Percentiles rank a stretch among this genome's conserved stretches.
Conservation (phyloP, 2,888 invertebrate genomes). For the Odontocerum albicorne region DNA sequence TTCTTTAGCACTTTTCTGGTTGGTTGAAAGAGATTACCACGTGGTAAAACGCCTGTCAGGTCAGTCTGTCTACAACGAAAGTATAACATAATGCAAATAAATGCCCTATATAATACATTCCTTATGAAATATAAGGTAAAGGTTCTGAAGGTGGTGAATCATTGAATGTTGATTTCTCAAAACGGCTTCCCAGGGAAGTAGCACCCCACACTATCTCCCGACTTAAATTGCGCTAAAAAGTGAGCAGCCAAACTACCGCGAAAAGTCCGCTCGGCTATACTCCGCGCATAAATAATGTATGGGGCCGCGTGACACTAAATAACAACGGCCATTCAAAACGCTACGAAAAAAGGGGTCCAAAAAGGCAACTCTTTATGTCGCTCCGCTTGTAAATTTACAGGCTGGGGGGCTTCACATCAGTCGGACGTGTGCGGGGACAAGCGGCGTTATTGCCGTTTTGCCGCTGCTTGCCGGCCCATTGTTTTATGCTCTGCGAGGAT, state of each 20-base stretch:
- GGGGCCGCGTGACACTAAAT: conserved; percentile 34
- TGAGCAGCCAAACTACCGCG: conserved; percentile 3
- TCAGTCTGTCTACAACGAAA: too few relatives aligned
- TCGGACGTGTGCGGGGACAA: conserved; percentile 7
- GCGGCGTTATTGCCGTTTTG: not conserved
- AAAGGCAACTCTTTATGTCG: conserved; percentile 35
- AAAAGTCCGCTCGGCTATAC: conserved; percentile 13
- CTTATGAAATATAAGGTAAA: too few relatives aligned
- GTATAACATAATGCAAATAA: too few relatives aligned
- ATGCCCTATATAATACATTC: too few relatives aligned
- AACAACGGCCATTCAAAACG: conserved; percentile 26
- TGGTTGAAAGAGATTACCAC: too few relatives aligned
- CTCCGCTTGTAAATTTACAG: conserved; percentile 33
- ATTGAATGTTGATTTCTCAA: too few relatives aligned
- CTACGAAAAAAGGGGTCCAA: conserved; percentile 28
- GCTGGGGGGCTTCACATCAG: conserved; percentile 20
- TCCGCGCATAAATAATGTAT: conserved; percentile 31
- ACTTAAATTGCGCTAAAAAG: too few relatives aligned
- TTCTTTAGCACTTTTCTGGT: too few relatives aligned
- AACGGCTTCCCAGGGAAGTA: not conserved
- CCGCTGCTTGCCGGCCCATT: not conserved
- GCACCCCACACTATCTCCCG: too few relatives aligned
- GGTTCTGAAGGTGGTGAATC: too few relatives aligned
- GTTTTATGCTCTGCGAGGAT: too few relatives aligned
- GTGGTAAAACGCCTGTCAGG: too few relatives aligned